Evolutionary conservation across 2,888 invertebrate species (phyloP).

Genomic region (Troides oblongomaculatus): DNA sequence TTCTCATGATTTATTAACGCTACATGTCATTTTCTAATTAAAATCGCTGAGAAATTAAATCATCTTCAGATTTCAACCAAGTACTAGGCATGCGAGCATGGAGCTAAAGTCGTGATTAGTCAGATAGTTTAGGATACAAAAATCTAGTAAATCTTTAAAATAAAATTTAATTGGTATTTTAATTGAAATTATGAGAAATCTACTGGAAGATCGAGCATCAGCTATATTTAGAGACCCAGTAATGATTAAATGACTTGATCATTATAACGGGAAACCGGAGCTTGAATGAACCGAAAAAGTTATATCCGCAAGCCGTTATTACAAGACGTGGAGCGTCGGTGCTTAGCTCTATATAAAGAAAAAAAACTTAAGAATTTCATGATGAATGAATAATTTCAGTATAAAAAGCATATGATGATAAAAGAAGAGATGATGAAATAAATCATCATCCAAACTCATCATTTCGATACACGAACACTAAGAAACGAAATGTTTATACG

Average conservation of each 20-base stretch:
- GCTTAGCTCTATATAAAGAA: not conserved
- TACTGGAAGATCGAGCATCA: constrained; percentile 37
- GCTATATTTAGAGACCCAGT: constrained; percentile 31
- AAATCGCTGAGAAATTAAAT: too few relatives aligned
- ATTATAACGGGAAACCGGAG: constrained; percentile 37
- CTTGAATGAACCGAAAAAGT: constrained; percentile 5
- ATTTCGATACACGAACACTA: too few relatives aligned
- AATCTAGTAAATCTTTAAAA: not conserved
- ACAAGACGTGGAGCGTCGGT: not conserved
- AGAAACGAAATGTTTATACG: too few relatives aligned
- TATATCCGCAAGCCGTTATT: not conserved
- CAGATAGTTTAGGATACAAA: too few relatives aligned
- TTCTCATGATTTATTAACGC: constrained; percentile 3
- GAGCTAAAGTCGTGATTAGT: too few relatives aligned
- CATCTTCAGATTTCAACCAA: too few relatives aligned
- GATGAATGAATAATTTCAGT: too few relatives aligned
- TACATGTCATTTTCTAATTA: not conserved
- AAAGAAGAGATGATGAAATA: too few relatives aligned
- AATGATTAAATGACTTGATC: constrained; percentile 36
- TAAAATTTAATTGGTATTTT: not conserved
- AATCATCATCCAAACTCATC: too few relatives aligned
- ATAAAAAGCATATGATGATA: too few relatives aligned
- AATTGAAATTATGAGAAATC: not conserved
- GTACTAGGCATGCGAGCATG: too few relatives aligned
- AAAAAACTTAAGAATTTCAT: not conserved